Conservation (phyloP, 1,140 invertebrate genomes). For the Adoxophyes honmai region DNA sequence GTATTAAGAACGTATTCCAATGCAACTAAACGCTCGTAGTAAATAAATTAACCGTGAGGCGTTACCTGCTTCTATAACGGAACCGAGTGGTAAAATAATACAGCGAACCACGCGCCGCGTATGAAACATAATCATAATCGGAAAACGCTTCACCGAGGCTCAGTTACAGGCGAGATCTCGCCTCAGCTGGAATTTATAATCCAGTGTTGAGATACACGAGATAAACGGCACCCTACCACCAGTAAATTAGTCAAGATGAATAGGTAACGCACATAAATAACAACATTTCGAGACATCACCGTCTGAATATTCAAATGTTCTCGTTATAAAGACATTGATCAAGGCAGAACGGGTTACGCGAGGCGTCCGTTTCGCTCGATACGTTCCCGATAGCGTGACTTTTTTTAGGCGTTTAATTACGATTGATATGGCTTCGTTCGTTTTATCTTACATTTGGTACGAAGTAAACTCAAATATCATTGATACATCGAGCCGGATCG, state of each 20-base stretch:
- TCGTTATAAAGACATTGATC: conserved; percentile 42
- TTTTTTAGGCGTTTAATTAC: conserved; percentile 29
- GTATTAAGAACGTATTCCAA: conserved; percentile 32
- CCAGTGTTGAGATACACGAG: conserved; percentile 29
- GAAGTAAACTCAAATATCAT: conserved; percentile 23
- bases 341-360: conserved; percentile 27
- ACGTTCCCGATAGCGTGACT: conserved; percentile 26
- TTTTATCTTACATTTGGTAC: conserved; percentile 23
- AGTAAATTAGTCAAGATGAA: conserved; percentile 35
- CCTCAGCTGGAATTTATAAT: conserved; percentile 39
- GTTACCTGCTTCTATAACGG: conserved; percentile 16
- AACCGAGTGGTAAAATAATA: conserved; percentile 36
- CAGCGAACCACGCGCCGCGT: conserved; percentile 15
- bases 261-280: conserved; percentile 32
- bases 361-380: conserved; percentile 27
- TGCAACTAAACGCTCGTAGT: conserved; percentile 24
- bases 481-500: conserved; percentile 24
- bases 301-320: conserved; percentile 29
- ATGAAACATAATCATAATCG: conserved; percentile 42
- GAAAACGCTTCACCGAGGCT: conserved; percentile 18
- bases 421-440: conserved; percentile 30
- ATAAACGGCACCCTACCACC: conserved; percentile 30
- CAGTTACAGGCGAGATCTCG: conserved; percentile 33
- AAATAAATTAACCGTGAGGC: not conserved
- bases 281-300: conserved; percentile 23